These are phyloP conservation scores for Gymnoscopelus microlampas DNA, from an alignment of 2,797 vertebrate genomes.

Conservation along the genomic window DNA sequence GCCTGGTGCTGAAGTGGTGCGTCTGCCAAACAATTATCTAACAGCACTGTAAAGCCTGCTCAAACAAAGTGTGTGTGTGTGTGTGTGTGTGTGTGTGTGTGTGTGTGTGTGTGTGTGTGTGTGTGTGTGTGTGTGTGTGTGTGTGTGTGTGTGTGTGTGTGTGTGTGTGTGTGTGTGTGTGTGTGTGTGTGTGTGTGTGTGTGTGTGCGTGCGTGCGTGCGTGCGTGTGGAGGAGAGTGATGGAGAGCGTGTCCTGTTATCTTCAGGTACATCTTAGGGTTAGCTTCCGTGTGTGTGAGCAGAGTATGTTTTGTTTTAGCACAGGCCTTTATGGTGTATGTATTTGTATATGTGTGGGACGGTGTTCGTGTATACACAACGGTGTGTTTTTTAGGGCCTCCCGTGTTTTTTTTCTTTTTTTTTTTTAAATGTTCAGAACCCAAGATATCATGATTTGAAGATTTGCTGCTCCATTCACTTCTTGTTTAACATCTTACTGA, in stretches of 20 bases:
- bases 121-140: conserved; percentile 29
- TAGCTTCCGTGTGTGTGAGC: no score
- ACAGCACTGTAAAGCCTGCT: conserved; percentile 61
- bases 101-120: conserved; percentile 25
- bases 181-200: neutral
- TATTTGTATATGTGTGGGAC: conserved; percentile 43
- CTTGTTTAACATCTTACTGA: no score
- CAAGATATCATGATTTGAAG: no score
- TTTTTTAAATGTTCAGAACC: no score
- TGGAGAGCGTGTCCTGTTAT: no score
- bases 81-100: neutral
- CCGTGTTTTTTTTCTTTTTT: conserved; percentile 63
- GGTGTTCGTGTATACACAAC: neutral
- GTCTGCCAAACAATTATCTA: conserved; percentile 78
- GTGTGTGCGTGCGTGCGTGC: neutral
- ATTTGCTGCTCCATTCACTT: no score
- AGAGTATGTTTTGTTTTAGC: no score
- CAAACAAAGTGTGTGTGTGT: conserved; percentile 58
- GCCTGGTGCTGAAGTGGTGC: conserved; percentile 68
- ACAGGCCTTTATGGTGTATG: conserved; percentile 17
- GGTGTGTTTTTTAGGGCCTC: conserved; percentile 28
- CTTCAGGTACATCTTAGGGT: no score
- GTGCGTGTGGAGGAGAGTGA: neutral
- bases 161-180: conserved; percentile 22
- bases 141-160: conserved; percentile 14